Percentiles rank a stretch among this genome's conserved stretches.
Conservation (phyloP, 2,888 invertebrate genomes). For the Rotaria sp. region DNA sequence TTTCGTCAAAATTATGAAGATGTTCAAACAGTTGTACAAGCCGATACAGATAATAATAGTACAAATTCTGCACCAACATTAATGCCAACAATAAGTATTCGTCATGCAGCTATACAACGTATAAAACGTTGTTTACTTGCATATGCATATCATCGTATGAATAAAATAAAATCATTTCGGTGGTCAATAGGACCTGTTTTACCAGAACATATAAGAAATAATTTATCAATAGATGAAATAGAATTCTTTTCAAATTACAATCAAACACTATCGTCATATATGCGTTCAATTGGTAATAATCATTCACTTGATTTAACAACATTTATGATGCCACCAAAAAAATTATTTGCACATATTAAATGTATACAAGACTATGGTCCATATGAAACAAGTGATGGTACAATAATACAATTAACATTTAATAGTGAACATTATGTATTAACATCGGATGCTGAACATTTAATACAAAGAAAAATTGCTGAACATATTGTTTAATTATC, state of each 20-base stretch:
- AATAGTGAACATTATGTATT: constrained; percentile 40
- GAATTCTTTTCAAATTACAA: constrained; percentile 38
- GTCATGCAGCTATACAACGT: constrained; percentile 41
- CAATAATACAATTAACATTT: constrained; percentile 30
- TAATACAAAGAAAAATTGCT: constrained; percentile 38
- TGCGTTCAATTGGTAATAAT: constrained; percentile 36
- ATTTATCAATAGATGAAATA: constrained; percentile 34
- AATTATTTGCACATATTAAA: constrained; percentile 37
- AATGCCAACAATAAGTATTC: constrained; percentile 38
- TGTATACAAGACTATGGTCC: constrained; percentile 40
- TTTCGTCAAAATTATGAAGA: constrained; percentile 40
- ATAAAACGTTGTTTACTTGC: constrained; percentile 40
- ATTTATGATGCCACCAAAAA: constrained; percentile 39
- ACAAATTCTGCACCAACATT: background rate
- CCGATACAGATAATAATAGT: constrained; percentile 30
- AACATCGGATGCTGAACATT: constrained; percentile 37
- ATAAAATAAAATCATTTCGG: constrained; percentile 34
- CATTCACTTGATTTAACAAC: constrained; percentile 37
- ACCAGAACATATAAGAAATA: constrained; percentile 34
- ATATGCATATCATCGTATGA: constrained; percentile 39
- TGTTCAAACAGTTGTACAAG: constrained; percentile 38
- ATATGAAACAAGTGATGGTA: constrained; percentile 38
- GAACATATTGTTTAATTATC: constrained; percentile 40
- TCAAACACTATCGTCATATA: constrained; percentile 38
- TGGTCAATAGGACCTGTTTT: constrained; percentile 36